A percentile compares a stretch with the other conserved stretches of the same genome.
Evolutionary conservation across 2,888 invertebrate species (phyloP).

Genomic region (Tachystola acroxantha): DNA sequence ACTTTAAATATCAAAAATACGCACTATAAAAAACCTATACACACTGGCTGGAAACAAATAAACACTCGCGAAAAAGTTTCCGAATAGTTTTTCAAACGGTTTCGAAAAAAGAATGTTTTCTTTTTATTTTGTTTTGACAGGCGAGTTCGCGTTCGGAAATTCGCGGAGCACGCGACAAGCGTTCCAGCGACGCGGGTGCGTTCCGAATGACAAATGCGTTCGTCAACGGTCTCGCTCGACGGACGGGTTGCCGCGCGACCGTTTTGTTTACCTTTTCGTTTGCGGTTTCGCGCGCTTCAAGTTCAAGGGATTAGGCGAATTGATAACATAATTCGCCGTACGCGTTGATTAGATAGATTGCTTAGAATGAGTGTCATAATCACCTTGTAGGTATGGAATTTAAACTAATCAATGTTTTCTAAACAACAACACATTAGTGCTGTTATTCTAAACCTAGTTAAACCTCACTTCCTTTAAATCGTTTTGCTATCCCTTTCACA

Average conservation of each 20-base stretch:
- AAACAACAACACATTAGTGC: too few species aligned
- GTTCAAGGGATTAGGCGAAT: constrained; percentile 61
- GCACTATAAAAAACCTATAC: constrained; percentile 21
- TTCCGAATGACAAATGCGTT: constrained; percentile 73
- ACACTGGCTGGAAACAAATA: constrained; percentile 22
- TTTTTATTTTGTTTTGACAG: constrained; percentile 29
- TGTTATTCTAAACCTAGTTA: too few species aligned
- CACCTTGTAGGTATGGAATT: too few species aligned
- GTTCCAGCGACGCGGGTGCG: constrained; percentile 42
- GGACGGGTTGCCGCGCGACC: constrained; percentile 34
- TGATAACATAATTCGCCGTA: not conserved
- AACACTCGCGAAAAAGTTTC: constrained; percentile 18
- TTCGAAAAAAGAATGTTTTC: constrained; percentile 20
- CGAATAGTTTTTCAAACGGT: constrained; percentile 13
- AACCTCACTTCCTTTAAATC: too few species aligned
- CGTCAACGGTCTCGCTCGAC: constrained; percentile 28
- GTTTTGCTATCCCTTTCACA: too few species aligned
- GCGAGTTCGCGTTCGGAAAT: constrained; percentile 38
- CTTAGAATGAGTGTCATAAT: not conserved
- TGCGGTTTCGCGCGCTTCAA: constrained; percentile 42
- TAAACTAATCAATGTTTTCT: too few species aligned
- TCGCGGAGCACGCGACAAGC: constrained; percentile 42
- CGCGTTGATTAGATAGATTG: constrained; percentile 9
- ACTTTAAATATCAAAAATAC: constrained; percentile 24
- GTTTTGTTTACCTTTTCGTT: constrained; percentile 52